These are phyloP conservation scores for Chydorus sphaericus DNA, from an alignment of 2,888 invertebrate genomes.

Conservation along the genomic window DNA sequence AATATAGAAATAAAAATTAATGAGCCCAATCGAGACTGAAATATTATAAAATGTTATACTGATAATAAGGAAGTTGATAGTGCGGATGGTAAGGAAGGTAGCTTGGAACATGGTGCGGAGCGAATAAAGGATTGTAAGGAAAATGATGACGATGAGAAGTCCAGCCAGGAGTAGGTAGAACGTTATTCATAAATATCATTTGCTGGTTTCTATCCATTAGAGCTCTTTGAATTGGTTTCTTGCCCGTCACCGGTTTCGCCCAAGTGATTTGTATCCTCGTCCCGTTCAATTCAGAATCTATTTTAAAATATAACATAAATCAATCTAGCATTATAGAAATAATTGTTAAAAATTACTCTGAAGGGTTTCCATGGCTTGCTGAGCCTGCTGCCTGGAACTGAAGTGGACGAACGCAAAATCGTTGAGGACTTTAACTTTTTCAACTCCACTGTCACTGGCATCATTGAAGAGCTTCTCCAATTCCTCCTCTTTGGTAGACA, in stretches of 20 bases:
- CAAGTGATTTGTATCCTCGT: conserved; percentile 20
- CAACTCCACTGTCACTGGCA: conserved; percentile 27
- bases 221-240: too few species aligned
- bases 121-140: too few species aligned
- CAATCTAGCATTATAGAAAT: background rate
- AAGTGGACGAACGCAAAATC: conserved; percentile 68
- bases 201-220: too few species aligned
- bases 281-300: conserved; percentile 20
- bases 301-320: background rate
- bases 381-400: conserved; percentile 44
- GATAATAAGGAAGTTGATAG: too few species aligned
- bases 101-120: too few species aligned
- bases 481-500: conserved; percentile 37
- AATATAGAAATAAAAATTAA: too few species aligned
- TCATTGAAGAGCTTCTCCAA: conserved; percentile 34
- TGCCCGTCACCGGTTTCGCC: conserved; percentile 21
- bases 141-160: too few species aligned
- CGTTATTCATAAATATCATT: too few species aligned
- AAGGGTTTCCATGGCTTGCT: conserved; percentile 27
- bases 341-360: background rate
- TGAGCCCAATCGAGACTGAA: too few species aligned
- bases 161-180: too few species aligned
- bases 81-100: too few species aligned
- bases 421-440: conserved; percentile 54
- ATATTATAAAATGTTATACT: too few species aligned